Evolutionary conservation across 2,888 invertebrate species (phyloP), one percentile per base, ranked within the genome.

Genomic region (Epirrhoe tristata): DNA sequence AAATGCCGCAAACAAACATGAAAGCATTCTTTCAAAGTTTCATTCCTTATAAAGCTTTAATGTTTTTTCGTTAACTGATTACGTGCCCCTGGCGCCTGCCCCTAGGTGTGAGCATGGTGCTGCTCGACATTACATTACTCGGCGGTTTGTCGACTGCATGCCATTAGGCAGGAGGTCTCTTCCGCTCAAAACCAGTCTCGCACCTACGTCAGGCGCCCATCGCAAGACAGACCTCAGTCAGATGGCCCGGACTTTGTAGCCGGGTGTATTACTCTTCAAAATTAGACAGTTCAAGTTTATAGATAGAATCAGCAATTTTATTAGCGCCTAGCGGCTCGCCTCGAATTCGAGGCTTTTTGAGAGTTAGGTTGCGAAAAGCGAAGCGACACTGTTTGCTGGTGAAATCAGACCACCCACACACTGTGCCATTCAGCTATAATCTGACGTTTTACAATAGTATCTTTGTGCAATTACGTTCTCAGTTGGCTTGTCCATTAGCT

Each of bases 151-250:
- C 52, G 34, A 50, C 12, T 56, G 48, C 51, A 60, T 51, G 39
- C 39, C 65, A 54, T 58, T 63, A 63, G 14, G 17, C 53, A 52
- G n/a, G 63, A 55, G 62, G 32, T 52, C 62, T 66, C 24, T 67
- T 67, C 67, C 70, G 66, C 54, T 54, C n/a, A 51, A 34, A 71
- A 69, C 71, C 64, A 59, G 68, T 66, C 51, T 34, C 36, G 24
- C 17, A 53, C 48, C 24, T 24, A 16, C 4, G 39, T 6, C 24
- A 51, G n/a, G 65, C 59, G 55, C 10, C 31, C 10, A 14, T 24
- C 36, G 17, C 17, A 14, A 16, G 12, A 17, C 32, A 4, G 17
- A 54, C 12, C 24, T 3, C 24, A n/a, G 10, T 39, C 39, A 6
- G 39, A 43, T 34, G 17, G 34, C 50, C 50, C 8, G 31, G 12